A percentile compares a stretch with the other conserved stretches of the same genome.
Conservation (phyloP, 2,797 vertebrate species). For the Pseudomugil tenellus region DNA sequence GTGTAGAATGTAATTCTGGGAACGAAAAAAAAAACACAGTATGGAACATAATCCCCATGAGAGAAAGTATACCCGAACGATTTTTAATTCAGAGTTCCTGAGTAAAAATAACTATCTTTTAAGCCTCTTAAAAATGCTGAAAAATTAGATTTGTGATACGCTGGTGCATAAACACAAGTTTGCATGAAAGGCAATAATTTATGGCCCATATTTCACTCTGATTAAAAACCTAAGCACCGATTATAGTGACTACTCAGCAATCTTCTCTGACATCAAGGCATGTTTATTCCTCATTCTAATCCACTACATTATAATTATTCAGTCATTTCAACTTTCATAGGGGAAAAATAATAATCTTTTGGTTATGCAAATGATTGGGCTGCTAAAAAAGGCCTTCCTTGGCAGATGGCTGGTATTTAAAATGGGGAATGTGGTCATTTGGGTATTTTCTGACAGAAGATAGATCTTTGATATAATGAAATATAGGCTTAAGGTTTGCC, state of each 20-base stretch:
- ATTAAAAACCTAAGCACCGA: conserved; percentile 87
- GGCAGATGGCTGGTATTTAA: conserved; percentile 80
- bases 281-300: conserved; percentile 83
- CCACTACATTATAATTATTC: conserved; percentile 87
- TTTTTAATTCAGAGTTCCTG: conserved; percentile 81
- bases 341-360: conserved; percentile 82
- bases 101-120: conserved; percentile 83
- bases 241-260: conserved; percentile 85
- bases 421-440: conserved; percentile 77
- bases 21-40: conserved; percentile 64
- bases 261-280: conserved; percentile 85
- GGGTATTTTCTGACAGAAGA: conserved; percentile 73
- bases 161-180: conserved; percentile 82
- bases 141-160: conserved; percentile 83
- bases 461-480: conserved; percentile 82
- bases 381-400: conserved; percentile 72
- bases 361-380: conserved; percentile 82
- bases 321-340: conserved; percentile 81
- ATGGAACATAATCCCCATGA: conserved; percentile 77
- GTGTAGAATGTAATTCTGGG: conserved; percentile 71
- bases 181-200: conserved; percentile 86
- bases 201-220: conserved; percentile 84
- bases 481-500: conserved; percentile 63
- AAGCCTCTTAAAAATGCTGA: conserved; percentile 86
- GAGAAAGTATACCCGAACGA: conserved; percentile 77